phyloP scores from a whole-genome alignment of 2,797 vertebrate species.

The Remorina albescens region DNA sequence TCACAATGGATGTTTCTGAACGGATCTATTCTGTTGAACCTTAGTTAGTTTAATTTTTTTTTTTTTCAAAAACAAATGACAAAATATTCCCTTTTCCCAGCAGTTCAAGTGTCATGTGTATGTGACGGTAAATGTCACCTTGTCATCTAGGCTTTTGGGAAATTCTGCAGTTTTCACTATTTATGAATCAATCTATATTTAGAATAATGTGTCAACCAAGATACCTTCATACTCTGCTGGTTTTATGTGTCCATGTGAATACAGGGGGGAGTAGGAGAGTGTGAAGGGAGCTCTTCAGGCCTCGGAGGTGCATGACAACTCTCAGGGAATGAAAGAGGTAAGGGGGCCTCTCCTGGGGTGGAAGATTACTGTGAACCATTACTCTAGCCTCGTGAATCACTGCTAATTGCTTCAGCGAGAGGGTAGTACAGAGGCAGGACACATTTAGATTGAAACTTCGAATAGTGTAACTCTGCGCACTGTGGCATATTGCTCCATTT shows the following conservation, averaged over 20 bases:
- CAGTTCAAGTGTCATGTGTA: not conserved
- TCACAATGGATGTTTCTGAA: too few species aligned
- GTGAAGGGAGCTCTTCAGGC: conserved; percentile 26
- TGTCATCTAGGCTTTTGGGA: not conserved
- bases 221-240: not conserved
- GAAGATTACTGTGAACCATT: conserved; percentile 76
- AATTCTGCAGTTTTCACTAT: not conserved
- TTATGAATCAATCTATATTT: not conserved
- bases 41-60: not conserved
- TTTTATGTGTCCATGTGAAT: conserved; percentile 14
- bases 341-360: conserved; percentile 60
- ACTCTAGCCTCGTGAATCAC: conserved; percentile 70
- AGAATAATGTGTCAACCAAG: not conserved
- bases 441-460: conserved; percentile 54
- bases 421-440: conserved; percentile 49
- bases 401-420: conserved; percentile 71
- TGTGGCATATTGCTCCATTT: conserved; percentile 53
- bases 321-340: conserved; percentile 63
- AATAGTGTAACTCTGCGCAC: conserved; percentile 34
- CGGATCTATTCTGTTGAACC: too few species aligned
- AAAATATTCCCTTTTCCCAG: too few species aligned
- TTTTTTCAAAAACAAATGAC: too few species aligned
- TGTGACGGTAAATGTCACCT: not conserved
- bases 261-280: not conserved
- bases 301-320: conserved; percentile 58